Evolutionary conservation across 2,797 vertebrate species (phyloP).

Genomic region (Gambelia wislizenii): DNA sequence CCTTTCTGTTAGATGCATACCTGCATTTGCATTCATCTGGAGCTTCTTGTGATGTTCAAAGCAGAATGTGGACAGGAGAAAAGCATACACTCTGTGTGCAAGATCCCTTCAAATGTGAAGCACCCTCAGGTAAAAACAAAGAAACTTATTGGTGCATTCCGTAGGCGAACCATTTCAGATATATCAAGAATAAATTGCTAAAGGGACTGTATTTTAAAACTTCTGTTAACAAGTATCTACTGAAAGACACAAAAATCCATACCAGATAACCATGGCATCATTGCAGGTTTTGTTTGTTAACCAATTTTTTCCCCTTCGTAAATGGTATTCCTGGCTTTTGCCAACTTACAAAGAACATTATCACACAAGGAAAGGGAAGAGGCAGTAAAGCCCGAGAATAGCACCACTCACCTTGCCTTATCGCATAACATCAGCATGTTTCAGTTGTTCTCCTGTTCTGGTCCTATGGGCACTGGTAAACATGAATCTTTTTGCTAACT

Average conservation of each 20-base stretch:
- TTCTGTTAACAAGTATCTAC: neutral
- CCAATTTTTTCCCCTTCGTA: conserved; percentile 1
- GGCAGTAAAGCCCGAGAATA: no score
- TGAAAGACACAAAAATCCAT: neutral
- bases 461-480: no score
- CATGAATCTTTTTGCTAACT: no score
- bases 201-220: neutral
- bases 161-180: neutral
- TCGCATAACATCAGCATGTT: no score
- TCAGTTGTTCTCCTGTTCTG: no score
- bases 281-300: neutral
- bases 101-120: neutral
- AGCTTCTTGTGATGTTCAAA: neutral
- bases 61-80: neutral
- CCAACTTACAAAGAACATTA: no score
- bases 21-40: conserved; percentile 10
- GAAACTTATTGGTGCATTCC: neutral
- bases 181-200: neutral
- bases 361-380: no score
- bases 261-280: neutral
- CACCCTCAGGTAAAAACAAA: neutral
- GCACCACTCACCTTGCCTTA: no score
- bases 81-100: neutral
- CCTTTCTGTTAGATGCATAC: neutral
- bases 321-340: neutral